Conservation (phyloP, 2,113 vertebrate genomes). For the Condylura cristata region DNA sequence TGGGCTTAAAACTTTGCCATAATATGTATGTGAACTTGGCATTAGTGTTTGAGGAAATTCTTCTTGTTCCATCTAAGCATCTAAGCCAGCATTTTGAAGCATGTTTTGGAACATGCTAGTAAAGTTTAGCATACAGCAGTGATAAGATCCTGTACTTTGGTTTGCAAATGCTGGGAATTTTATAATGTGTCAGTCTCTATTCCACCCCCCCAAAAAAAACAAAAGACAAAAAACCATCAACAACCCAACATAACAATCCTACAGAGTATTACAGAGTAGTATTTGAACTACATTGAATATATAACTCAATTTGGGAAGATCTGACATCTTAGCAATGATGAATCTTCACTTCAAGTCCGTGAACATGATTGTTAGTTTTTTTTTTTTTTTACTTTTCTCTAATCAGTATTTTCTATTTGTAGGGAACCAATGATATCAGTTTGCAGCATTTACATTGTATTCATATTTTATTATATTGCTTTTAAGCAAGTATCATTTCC, state of each 20-base stretch:
- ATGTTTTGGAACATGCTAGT: background rate
- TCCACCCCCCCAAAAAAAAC: no score
- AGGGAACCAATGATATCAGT: background rate
- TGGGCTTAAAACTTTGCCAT: background rate
- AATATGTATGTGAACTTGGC: background rate
- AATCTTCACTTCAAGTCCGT: background rate
- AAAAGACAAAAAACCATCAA: no score
- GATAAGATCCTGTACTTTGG: no score
- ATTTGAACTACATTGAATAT: background rate
- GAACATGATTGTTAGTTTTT: background rate
- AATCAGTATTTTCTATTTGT: background rate
- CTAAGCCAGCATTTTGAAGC: background rate
- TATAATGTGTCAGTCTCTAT: background rate
- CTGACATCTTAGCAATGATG: background rate
- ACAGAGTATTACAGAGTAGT: background rate
- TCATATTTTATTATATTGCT: background rate
- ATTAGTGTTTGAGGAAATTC: background rate
- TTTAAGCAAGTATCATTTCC: background rate
- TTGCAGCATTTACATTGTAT: background rate
- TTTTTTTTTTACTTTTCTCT: background rate
- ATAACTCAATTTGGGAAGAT: background rate
- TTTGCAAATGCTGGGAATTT: background rate
- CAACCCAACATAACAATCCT: background rate
- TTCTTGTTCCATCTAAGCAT: background rate
- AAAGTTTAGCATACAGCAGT: background rate